Evolutionary conservation across 2,888 invertebrate species (phyloP).

Genomic region (Sabellastarte sp.): DNA sequence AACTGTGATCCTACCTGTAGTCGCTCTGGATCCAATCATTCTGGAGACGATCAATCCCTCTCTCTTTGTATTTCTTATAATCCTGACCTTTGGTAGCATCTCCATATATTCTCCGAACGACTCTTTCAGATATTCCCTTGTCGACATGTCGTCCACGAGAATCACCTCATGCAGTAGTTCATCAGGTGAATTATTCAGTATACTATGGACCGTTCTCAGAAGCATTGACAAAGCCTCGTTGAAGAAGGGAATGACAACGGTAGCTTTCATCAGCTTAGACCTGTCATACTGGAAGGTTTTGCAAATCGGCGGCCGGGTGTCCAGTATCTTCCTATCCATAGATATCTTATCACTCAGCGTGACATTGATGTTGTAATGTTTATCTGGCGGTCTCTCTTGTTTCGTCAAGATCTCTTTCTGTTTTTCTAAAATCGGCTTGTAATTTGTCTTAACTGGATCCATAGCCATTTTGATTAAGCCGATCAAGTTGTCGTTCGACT

Average conservation of each 20-base stretch:
- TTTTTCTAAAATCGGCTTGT: background rate
- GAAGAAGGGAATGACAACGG: slow-evolving; percentile 29
- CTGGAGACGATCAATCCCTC: slow-evolving; percentile 26
- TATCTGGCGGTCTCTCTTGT: slow-evolving; percentile 16
- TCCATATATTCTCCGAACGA: slow-evolving; percentile 18
- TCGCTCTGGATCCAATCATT: slow-evolving; percentile 19
- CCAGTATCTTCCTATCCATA: slow-evolving; percentile 17
- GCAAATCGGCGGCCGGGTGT: slow-evolving; percentile 25
- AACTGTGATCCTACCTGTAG: no score
- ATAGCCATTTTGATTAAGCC: slow-evolving; percentile 9
- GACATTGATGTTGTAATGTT: slow-evolving; percentile 26
- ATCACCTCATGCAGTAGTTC: slow-evolving; percentile 25
- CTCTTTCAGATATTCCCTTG: slow-evolving; percentile 19
- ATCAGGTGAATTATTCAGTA: slow-evolving; percentile 25
- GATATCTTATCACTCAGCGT: slow-evolving; percentile 23
- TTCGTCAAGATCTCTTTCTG: slow-evolving; percentile 8
- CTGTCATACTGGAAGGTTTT: slow-evolving; percentile 18
- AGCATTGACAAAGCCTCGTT: slow-evolving; percentile 30
- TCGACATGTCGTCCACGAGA: slow-evolving; percentile 29
- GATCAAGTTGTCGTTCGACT: background rate
- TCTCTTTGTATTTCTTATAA: slow-evolving; percentile 23
- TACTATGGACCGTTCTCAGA: slow-evolving; percentile 23
- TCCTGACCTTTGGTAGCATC: slow-evolving; percentile 25
- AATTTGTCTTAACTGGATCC: slow-evolving; percentile 3
- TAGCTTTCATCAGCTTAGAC: slow-evolving; percentile 22